Evolutionary conservation across 2,888 invertebrate species (phyloP), one percentile per base, ranked within the genome.

Genomic region (Elmis aenea): DNA sequence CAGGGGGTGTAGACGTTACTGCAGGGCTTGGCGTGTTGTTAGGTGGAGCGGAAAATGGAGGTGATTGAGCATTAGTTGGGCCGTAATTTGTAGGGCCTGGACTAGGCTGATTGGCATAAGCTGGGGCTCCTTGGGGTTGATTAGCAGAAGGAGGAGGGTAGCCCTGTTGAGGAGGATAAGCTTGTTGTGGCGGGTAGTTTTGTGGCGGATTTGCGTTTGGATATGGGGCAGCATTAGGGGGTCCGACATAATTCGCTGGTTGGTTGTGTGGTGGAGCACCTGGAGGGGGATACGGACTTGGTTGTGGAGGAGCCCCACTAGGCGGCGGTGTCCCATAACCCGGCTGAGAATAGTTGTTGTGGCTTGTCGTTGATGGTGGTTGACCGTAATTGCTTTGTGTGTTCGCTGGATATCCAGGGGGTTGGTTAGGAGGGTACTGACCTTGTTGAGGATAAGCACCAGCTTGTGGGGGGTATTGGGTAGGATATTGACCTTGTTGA

Each of bases 401-500:
- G 47, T 68, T 70, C 5, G 74, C 66, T 5, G 82, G 79, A 37
- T 83, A 83, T 1, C 76, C 78, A 51, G 81, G 81, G 15, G 79
- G 78, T 63, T 78, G 81, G 47, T 79, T 81, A 14, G 81, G 79
- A 23, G 78, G 75, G 55, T 81, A 80, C 40, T 73, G 72, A 36
- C 72, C 74, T 30, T 80, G 80, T 33, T 81, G 81, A 8, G 81
- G 81, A 66, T 83, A 82, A 16, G 70, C 71, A 15, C 75, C 75
- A 34, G 74, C 76, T 58, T 82, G 83, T 31, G 81, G 81, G 25
- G 82, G 81, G 61, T 80, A 82, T 29, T 69, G 67, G 5, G 69
- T 74, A 1, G 79, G 78, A 54, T 79, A 79, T 55, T 80, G 80
- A 51, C 75, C 79, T 61, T 82, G 83, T 39, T 79, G 79, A 55